These are phyloP conservation scores for Cercocebus atys DNA, from an alignment of 2,113 vertebrate species.

Conservation along the genomic window DNA sequence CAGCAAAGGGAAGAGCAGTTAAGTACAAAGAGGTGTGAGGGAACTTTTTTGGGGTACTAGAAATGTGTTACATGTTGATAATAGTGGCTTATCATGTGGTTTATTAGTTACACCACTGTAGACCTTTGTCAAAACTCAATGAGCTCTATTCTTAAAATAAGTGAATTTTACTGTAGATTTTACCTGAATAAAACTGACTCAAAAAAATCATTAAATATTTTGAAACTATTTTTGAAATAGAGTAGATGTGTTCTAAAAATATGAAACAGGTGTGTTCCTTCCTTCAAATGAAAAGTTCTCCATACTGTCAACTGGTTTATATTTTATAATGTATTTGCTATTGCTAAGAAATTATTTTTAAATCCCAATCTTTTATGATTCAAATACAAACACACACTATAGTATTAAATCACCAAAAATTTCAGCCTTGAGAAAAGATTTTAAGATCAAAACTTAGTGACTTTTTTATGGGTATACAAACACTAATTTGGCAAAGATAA, in stretches of 20 bases:
- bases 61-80: background rate
- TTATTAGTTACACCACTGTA: background rate
- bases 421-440: background rate
- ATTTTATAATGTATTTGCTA: background rate
- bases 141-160: background rate
- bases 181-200: background rate
- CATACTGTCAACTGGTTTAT: background rate
- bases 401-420: conserved; percentile 12
- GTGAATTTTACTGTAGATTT: background rate
- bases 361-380: background rate
- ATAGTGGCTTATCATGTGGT: background rate
- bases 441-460: background rate
- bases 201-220: background rate
- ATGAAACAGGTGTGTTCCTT: background rate
- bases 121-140: background rate
- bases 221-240: background rate
- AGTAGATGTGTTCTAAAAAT: background rate
- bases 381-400: background rate
- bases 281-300: background rate
- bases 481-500: background rate
- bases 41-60: background rate
- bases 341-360: background rate
- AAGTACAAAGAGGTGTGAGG: background rate
- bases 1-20: background rate
- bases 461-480: background rate